These are phyloP conservation scores for Agrochola litura DNA, from an alignment of 2,888 invertebrate genomes.

Conservation along the genomic window DNA sequence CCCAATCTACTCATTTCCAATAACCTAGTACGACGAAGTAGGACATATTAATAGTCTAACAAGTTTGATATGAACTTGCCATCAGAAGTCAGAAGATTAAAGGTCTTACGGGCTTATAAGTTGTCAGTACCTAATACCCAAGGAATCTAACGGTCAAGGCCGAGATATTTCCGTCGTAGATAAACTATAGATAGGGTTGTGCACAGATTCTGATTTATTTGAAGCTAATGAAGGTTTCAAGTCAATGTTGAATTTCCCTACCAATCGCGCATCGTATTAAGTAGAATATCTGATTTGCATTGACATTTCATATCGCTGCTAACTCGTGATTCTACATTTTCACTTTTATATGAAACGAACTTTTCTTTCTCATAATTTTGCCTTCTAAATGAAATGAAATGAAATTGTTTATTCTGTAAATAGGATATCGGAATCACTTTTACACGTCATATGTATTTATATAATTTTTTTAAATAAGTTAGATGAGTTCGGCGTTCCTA, in stretches of 20 bases:
- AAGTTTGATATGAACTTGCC: not conserved
- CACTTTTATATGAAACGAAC: not conserved
- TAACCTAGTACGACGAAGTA: not conserved
- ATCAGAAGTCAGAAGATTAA: constrained; percentile 23
- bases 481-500: too few relatives aligned
- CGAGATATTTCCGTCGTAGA: constrained; percentile 6
- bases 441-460: too few relatives aligned
- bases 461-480: too few relatives aligned
- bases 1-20: not conserved
- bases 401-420: too few relatives aligned
- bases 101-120: constrained; percentile 26
- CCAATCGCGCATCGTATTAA: not conserved
- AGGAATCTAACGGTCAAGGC: constrained; percentile 27
- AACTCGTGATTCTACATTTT: not conserved
- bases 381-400: too few relatives aligned
- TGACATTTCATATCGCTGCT: not conserved
- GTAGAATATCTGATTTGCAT: not conserved
- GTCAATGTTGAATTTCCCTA: constrained; percentile 2
- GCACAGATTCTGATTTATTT: not conserved
- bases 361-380: not conserved
- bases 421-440: too few relatives aligned
- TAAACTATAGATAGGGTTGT: not conserved
- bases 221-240: constrained; percentile 3
- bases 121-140: not conserved
- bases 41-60: not conserved